Base-by-base conservation (phyloP, 2,797 vertebrate genomes). In the Crenichthys baileyi region DNA sequence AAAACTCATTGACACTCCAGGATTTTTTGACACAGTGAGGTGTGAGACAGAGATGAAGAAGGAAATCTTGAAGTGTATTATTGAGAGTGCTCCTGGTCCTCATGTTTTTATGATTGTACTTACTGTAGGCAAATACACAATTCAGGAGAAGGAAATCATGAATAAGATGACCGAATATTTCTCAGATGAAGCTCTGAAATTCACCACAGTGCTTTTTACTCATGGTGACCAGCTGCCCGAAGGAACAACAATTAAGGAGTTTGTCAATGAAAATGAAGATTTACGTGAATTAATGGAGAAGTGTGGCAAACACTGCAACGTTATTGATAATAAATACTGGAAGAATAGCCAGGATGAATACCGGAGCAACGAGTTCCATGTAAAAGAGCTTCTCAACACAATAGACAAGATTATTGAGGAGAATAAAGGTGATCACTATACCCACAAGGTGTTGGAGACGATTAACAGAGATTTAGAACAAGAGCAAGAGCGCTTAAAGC, bases 361-460 rank as follows among this genome's bases (percentile, higher is more conserved):
- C 50, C 36, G 70, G 50, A 72, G 24, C 18, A 90, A 89, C 76
- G 0, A 71, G 67, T 18, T 75, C 18, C 90, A 88, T 0, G 79
- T 90, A 20, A 12, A 3, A 15, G 4, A 82, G 46, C 44, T 92
- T 3, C 82, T 89, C 0, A 41, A 70, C 1, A 83, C 83, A 2
- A 73, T 88, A n/a, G 86, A 87, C 5, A 5, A 56, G 2, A 85
- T 79, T 13, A 36, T 79, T 2, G 7, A 3, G 1, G 29, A 18
- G 16, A 88, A 89, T 4, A 24, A 36, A 0, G 76, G 36, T 39
- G 2, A 73, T 0, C 79, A 0, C 76, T 91, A 83, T 0, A 90
- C 81, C 29, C n/a, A 80, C 16, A 13, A 85, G 0, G 29, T 81
- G 31, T 73, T 88, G 0, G 20, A 86, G 70, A 0, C 0, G 12